Evolutionary conservation across 2,113 vertebrate genomes (phyloP).

Genomic region (Cettia cetti): DNA sequence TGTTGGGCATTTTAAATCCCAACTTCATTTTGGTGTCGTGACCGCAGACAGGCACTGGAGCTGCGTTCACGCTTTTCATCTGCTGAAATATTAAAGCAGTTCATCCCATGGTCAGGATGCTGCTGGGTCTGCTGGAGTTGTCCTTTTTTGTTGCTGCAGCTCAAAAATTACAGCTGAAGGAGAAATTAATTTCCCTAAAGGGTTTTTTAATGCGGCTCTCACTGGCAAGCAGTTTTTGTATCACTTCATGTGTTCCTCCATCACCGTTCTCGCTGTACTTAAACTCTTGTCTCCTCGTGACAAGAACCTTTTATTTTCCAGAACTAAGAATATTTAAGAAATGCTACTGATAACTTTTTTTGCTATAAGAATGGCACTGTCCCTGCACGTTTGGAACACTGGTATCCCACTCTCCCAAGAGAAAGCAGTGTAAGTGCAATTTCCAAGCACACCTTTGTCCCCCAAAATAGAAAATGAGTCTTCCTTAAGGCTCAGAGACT

Average conservation of each 20-base stretch:
- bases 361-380: neutral
- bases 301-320: neutral
- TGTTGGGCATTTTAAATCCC: constrained; percentile 9
- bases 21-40: constrained; percentile 15
- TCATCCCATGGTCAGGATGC: constrained; percentile 15
- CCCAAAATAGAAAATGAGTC: neutral
- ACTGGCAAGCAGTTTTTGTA: neutral
- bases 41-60: neutral
- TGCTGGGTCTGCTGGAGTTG: neutral
- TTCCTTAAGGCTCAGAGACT: neutral
- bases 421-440: neutral
- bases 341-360: neutral
- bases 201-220: neutral
- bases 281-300: neutral
- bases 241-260: neutral
- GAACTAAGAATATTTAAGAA: neutral
- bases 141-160: neutral
- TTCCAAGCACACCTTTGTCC: neutral
- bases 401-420: neutral
- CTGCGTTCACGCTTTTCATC: neutral
- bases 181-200: constrained; percentile 40
- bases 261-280: fast-evolving
- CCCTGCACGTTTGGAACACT: neutral
- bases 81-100: constrained; percentile 41
- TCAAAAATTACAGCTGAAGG: constrained; percentile 37